Evolutionary conservation across 2,113 vertebrate genomes (phyloP).

Genomic region (Rana temporaria): DNA sequence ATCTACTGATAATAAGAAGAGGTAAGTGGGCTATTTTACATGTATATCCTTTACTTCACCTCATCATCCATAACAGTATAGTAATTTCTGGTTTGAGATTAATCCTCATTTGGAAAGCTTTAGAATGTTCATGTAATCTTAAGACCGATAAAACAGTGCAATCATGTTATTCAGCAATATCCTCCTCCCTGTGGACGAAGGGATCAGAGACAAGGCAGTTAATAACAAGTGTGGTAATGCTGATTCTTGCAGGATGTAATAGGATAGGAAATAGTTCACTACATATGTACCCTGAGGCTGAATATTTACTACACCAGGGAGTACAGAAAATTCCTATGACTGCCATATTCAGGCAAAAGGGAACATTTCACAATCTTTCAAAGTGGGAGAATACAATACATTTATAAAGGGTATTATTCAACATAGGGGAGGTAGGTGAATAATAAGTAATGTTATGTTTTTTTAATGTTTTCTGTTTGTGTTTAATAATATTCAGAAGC

Average conservation of each 20-base stretch:
- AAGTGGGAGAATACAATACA: not conserved
- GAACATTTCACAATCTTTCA: not conserved
- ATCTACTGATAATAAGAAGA: too few relatives aligned
- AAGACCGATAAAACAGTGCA: not conserved
- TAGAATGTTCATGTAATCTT: not conserved
- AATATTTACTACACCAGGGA: slow-evolving; percentile 69
- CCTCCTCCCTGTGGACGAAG: slow-evolving; percentile 57
- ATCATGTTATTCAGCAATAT: not conserved
- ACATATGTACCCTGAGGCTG: slow-evolving; percentile 64
- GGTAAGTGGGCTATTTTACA: too few relatives aligned
- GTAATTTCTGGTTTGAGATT: too few relatives aligned
- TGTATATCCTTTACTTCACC: too few relatives aligned
- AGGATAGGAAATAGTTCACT: slow-evolving; percentile 63
- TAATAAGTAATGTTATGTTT: too few relatives aligned
- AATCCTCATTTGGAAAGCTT: too few relatives aligned
- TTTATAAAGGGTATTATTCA: too few relatives aligned
- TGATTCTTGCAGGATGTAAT: slow-evolving; percentile 65
- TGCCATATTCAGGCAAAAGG: too few relatives aligned
- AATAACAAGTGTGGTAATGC: slow-evolving; percentile 56
- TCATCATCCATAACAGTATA: too few relatives aligned
- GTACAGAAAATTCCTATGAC: slow-evolving; percentile 58
- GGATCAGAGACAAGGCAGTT: slow-evolving; percentile 66
- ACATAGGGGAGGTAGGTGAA: too few relatives aligned
- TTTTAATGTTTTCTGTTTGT: too few relatives aligned
- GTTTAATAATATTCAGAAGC: too few relatives aligned